Evolutionary conservation across 2,888 invertebrate species (phyloP).

Genomic region (Mallateleia sp.): DNA sequence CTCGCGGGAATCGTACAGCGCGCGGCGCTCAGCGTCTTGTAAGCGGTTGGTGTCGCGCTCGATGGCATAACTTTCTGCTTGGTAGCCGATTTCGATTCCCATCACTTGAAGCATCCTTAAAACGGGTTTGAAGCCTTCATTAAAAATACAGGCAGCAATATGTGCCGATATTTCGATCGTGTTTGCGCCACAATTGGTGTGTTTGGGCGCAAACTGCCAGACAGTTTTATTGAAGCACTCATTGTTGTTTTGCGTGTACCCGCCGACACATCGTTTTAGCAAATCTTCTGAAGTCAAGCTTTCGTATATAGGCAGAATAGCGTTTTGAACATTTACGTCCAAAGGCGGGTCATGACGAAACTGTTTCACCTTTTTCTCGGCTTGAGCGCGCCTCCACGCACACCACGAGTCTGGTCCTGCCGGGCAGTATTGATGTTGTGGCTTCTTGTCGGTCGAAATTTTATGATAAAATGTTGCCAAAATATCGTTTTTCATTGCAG

Average conservation of each 20-base stretch:
- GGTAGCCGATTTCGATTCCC: slow-evolving; percentile 71
- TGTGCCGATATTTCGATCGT: slow-evolving; percentile 20
- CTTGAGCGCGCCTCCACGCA: slow-evolving; percentile 3
- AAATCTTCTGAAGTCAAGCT: slow-evolving; percentile 65
- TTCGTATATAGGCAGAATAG: slow-evolving; percentile 71
- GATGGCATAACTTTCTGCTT: slow-evolving; percentile 49
- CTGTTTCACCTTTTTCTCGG: slow-evolving; percentile 42
- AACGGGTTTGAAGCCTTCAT: slow-evolving; percentile 76
- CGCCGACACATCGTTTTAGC: slow-evolving; percentile 70
- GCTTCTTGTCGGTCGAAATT: not conserved
- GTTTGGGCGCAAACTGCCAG: slow-evolving; percentile 77
- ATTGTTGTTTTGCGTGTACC: slow-evolving; percentile 78
- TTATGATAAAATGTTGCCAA: not conserved
- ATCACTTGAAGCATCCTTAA: slow-evolving; percentile 77
- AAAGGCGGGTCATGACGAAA: slow-evolving; percentile 70
- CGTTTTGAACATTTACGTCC: slow-evolving; percentile 55
- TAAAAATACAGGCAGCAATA: slow-evolving; percentile 76
- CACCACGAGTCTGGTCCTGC: not conserved
- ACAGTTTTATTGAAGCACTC: slow-evolving; percentile 76
- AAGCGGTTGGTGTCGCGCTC: slow-evolving; percentile 61
- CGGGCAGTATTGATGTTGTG: not conserved
- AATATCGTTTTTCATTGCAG: not conserved
- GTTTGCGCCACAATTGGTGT: slow-evolving; percentile 23
- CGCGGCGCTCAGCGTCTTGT: slow-evolving; percentile 52
- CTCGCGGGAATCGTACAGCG: slow-evolving; percentile 25